phyloP scores from a whole-genome alignment of 1,140 invertebrate genomes.

The Eciton burchellii region DNA sequence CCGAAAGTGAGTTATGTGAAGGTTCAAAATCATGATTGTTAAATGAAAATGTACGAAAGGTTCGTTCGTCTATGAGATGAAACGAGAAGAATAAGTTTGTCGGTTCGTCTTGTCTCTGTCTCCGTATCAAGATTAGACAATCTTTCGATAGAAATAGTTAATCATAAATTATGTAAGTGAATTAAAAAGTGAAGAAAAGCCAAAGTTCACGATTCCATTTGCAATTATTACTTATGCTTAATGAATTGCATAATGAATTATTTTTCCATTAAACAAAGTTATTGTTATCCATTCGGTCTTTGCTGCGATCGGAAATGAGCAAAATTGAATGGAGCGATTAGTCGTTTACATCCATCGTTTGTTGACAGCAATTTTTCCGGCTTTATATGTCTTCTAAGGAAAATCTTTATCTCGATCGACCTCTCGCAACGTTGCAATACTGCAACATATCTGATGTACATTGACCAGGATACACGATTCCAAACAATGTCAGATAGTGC shows the following conservation, averaged over 20 bases:
- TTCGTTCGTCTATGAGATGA: neutral
- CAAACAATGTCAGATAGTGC: conserved; percentile 9
- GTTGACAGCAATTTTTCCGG: neutral
- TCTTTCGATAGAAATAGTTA: neutral
- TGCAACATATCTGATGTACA: conserved; percentile 39
- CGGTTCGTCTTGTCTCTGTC: neutral
- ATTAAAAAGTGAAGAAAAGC: neutral
- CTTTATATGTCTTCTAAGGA: conserved; percentile 1
- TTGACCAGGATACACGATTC: conserved; percentile 15
- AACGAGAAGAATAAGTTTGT: neutral
- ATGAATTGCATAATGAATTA: neutral
- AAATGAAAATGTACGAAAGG: neutral
- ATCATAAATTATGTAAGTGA: too few species aligned
- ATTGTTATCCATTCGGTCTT: neutral
- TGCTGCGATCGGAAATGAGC: too few species aligned
- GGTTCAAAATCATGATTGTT: neutral
- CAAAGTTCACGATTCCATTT: conserved; percentile 37
- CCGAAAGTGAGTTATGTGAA: neutral
- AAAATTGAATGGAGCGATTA: conserved; percentile 10
- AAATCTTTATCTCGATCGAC: conserved; percentile 6
- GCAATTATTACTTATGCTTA: neutral
- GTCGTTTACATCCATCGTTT: neutral
- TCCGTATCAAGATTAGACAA: neutral
- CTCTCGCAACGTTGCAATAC: conserved; percentile 14
- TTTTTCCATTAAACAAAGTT: neutral